These are phyloP conservation scores for Xenopus petersii DNA, from an alignment of 2,797 vertebrate genomes.

Conservation along the genomic window DNA sequence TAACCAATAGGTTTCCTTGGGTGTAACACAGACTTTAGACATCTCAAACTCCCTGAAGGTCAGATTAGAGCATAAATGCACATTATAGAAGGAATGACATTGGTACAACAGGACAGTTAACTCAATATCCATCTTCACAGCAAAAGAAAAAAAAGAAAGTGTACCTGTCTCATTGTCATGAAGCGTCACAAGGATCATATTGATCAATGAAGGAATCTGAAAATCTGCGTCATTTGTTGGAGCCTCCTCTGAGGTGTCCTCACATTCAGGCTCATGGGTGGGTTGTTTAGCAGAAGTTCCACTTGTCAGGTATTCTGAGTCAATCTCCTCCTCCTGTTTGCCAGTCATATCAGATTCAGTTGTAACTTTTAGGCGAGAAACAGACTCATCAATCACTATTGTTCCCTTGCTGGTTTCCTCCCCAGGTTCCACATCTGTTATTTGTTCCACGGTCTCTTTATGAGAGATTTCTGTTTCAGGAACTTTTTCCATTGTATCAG, in stretches of 20 bases:
- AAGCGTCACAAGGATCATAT: slow-evolving; percentile 71
- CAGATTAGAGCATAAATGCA: not conserved
- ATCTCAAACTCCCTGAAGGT: not conserved
- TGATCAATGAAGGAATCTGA: slow-evolving; percentile 51
- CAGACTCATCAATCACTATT: slow-evolving; percentile 70
- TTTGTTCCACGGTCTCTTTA: slow-evolving; percentile 39
- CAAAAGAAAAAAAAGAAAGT: slow-evolving; percentile 54
- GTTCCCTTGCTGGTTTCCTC: slow-evolving; percentile 65
- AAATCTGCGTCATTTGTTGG: slow-evolving; percentile 52
- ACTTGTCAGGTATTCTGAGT: slow-evolving; percentile 70
- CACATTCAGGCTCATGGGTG: slow-evolving; percentile 52
- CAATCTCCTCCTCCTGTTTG: slow-evolving; percentile 58
- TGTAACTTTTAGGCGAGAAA: slow-evolving; percentile 58
- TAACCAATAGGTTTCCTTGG: too few relatives aligned
- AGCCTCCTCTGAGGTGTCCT: slow-evolving; percentile 56
- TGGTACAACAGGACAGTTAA: not conserved
- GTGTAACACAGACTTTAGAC: not conserved
- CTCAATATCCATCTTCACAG: not conserved
- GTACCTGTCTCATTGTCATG: slow-evolving; percentile 80
- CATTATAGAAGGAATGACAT: not conserved
- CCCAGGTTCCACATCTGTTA: slow-evolving; percentile 54
- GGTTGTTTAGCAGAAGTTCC: slow-evolving; percentile 53
- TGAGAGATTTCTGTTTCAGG: not conserved
- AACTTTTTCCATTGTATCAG: not conserved
- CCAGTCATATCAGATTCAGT: slow-evolving; percentile 55